Base-by-base conservation (phyloP, 2,113 vertebrate species). In the Hydropotes inermis region DNA sequence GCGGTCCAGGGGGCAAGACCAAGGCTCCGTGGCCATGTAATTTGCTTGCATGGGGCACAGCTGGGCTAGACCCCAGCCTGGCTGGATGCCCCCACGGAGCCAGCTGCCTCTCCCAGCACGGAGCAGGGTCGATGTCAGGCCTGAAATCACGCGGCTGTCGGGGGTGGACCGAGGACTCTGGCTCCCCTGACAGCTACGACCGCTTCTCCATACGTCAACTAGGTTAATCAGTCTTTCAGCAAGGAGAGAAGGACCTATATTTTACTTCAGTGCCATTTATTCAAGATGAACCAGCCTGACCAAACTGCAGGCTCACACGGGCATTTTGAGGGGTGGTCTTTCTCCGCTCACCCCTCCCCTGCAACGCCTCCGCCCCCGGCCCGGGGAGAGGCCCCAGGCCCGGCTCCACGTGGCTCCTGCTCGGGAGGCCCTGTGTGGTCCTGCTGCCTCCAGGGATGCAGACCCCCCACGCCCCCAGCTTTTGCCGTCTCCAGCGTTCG, bases 61-160 rank as follows among this genome's bases (percentile, higher is more conserved):
- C 52, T 5, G 17, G 39, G 21, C 47, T 10, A 33, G 61, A n/a
- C 6, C 25, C 58, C 13, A 9, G 39, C 30, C 15, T 21, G 47
- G 33, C 67, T 54, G 57, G 21, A 54, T 21, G 1, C 30, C 61
- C 54, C n/a, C 19, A 12, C 6, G 2, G 33, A 61, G 14, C 21
- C 10, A 27, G 52, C 43, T 4, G 39, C 50, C 33, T 43, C 15
- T 33, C 30, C 19, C 15, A 3, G 8, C 30, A 28, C 7, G 12
- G 58, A 19, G 25, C 43, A n/a, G 28, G 19, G 12, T 30, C 1
- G 27, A 70, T 0, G 2, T 54, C 23, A 17, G 47, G 61, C n/a
- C 30, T n/a, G 54, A 57, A 39, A 7, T 7, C 25, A 2, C 1
- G 21, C 2, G 10, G 4, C 0, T 0, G 45, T 17, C 12, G 1